Evolutionary conservation across 2,113 vertebrate species (phyloP).

Genomic region (Plecotus auritus): DNA sequence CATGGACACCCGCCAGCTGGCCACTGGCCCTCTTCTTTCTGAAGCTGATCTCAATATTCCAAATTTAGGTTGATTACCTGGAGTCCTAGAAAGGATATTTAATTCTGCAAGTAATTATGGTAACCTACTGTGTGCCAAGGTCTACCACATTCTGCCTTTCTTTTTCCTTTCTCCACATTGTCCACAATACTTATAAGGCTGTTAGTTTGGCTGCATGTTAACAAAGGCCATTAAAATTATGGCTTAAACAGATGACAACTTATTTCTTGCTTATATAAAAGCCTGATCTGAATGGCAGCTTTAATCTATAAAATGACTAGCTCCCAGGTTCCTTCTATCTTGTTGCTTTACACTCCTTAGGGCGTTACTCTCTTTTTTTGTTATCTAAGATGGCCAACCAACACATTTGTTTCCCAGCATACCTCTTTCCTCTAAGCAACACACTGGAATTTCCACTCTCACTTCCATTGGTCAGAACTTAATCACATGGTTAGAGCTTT

Average conservation of each 20-base stretch:
- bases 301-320: not conserved
- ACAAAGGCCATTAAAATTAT: not conserved
- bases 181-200: not conserved
- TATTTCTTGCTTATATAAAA: constrained; percentile 7
- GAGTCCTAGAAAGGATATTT: not conserved
- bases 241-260: not conserved
- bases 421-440: not conserved
- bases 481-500: not conserved
- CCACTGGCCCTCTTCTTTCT: not conserved
- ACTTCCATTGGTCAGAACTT: not conserved
- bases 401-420: not conserved
- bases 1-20: not conserved
- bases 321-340: not conserved
- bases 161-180: not conserved
- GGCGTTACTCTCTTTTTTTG: not conserved
- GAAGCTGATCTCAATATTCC: constrained; percentile 11
- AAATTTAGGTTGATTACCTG: constrained; percentile 8
- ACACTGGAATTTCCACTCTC: not conserved
- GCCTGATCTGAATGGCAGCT: not conserved
- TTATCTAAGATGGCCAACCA: not conserved
- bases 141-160: not conserved
- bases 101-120: not conserved
- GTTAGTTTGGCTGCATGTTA: not conserved
- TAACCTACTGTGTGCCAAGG: not conserved
- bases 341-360: not conserved